phyloP scores from a whole-genome alignment of 2,888 invertebrate species.

The Nasonovia ribisnigri region DNA sequence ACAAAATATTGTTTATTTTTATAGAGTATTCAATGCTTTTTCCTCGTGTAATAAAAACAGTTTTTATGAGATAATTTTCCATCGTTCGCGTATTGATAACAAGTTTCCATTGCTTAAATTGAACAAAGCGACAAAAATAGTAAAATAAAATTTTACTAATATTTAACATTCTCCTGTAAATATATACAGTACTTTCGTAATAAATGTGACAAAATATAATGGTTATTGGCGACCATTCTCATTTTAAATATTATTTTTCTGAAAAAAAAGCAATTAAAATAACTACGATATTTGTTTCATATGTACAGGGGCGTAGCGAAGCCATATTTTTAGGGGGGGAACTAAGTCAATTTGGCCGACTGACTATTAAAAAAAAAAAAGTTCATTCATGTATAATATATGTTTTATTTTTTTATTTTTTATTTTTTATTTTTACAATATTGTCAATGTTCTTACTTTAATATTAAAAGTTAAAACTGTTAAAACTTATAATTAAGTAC shows the following conservation, averaged over 20 bases:
- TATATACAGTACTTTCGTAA: background rate
- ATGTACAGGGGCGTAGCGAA: too few relatives aligned
- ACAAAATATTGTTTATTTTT: background rate
- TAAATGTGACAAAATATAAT: background rate
- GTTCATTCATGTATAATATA: too few relatives aligned
- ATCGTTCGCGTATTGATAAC: background rate
- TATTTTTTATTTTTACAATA: too few relatives aligned
- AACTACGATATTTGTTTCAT: too few relatives aligned
- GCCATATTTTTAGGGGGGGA: too few relatives aligned
- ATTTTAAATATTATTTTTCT: background rate
- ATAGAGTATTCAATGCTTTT: constrained; percentile 22
- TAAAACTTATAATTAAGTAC: too few relatives aligned
- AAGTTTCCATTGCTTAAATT: background rate
- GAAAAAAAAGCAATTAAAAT: background rate
- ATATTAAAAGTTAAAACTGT: too few relatives aligned
- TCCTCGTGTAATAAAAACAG: background rate
- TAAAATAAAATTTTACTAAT: constrained; percentile 9
- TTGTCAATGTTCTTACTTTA: too few relatives aligned
- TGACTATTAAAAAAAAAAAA: too few relatives aligned
- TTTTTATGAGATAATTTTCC: constrained; percentile 30
- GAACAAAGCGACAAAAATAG: background rate
- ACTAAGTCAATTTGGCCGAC: too few relatives aligned
- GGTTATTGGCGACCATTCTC: background rate
- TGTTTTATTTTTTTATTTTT: too few relatives aligned
- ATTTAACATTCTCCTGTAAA: background rate